phyloP scores from a whole-genome alignment of 1,140 invertebrate species.

The Eriosoma lanigerum region DNA sequence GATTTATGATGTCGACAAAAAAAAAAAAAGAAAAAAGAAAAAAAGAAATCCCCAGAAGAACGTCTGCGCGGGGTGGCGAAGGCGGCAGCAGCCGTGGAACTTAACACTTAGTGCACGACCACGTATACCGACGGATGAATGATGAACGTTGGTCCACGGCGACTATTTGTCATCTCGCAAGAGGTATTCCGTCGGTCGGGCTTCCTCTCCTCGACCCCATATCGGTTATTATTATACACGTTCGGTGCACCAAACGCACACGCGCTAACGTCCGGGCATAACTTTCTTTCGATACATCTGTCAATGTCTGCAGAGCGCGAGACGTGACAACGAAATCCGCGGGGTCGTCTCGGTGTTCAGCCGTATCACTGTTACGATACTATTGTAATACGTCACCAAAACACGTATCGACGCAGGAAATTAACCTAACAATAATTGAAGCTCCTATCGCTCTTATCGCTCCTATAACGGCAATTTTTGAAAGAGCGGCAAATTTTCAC shows the following conservation, averaged over 20 bases:
- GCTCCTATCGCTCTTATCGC: too few species aligned
- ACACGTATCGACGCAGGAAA: too few species aligned
- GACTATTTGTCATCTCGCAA: conserved; percentile 39
- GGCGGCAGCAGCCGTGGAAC: not conserved
- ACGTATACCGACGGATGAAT: conserved; percentile 31
- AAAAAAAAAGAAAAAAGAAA: too few species aligned
- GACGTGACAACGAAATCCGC: conserved; percentile 26
- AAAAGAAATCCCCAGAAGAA: too few species aligned
- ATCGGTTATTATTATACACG: too few species aligned
- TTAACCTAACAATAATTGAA: too few species aligned
- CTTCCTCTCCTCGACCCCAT: not conserved
- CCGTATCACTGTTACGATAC: too few species aligned
- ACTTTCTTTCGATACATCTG: conserved; percentile 2
- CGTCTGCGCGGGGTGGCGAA: not conserved
- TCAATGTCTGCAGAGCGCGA: conserved; percentile 14
- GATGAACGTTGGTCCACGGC: conserved; percentile 14
- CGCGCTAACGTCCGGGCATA: not conserved
- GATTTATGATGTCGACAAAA: not conserved
- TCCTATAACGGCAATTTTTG: too few species aligned
- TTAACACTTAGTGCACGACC: conserved; percentile 37
- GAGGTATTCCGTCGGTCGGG: not conserved
- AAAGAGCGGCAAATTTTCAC: too few species aligned
- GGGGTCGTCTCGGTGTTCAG: not conserved
- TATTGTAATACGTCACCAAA: too few species aligned
- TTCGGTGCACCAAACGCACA: not conserved